phyloP scores from a whole-genome alignment of 2,888 invertebrate genomes.

The Lamellibrachia columna region DNA sequence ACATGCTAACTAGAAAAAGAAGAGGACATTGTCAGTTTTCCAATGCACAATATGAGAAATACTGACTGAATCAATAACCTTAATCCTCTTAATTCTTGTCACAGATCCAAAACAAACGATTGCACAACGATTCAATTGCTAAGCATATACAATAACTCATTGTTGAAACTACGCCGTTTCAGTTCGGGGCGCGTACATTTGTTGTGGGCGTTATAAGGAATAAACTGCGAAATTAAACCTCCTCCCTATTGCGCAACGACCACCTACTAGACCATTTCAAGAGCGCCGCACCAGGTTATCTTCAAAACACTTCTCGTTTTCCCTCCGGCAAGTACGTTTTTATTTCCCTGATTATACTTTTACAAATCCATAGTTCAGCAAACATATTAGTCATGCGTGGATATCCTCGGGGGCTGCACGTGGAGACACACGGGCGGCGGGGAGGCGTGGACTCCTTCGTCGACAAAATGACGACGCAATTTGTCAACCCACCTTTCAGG shows the following conservation, averaged over 20 bases:
- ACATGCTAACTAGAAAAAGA: too few species aligned
- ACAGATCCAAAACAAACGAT: neutral
- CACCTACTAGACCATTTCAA: constrained; percentile 1
- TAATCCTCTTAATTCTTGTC: neutral
- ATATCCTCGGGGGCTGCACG: neutral
- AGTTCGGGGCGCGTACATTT: neutral
- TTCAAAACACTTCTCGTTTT: constrained; percentile 1
- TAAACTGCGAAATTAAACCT: constrained; percentile 4
- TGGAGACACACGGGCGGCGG: neutral
- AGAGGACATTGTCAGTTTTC: too few species aligned
- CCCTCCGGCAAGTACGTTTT: neutral
- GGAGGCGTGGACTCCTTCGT: neutral
- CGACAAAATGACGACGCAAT: neutral
- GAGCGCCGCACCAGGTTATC: neutral
- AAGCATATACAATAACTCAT: neutral
- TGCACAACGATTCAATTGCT: neutral
- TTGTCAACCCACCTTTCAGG: neutral
- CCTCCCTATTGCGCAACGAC: neutral
- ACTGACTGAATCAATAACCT: too few species aligned
- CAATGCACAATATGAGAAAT: too few species aligned
- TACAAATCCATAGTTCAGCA: constrained; percentile 9
- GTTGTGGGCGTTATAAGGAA: neutral
- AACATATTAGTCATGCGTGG: neutral
- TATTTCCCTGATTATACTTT: neutral
- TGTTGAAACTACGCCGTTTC: neutral